Base-by-base conservation (phyloP, 2,113 vertebrate species). In the Sylvietta virens region DNA sequence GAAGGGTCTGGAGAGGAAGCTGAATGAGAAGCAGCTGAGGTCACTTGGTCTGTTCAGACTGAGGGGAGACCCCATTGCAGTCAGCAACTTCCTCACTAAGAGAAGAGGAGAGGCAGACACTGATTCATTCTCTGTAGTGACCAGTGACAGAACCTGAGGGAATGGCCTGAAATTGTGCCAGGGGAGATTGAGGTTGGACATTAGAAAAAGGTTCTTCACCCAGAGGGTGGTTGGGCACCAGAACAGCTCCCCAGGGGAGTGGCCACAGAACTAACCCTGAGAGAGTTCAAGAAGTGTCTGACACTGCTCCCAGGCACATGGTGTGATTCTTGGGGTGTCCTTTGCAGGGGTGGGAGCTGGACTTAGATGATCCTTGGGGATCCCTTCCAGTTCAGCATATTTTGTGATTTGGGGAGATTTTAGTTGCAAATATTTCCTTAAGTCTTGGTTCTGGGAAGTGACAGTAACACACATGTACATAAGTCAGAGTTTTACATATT, bases 61-160 rank as follows among this genome's bases (percentile, higher is more conserved):
- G 30, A 74, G 1, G 10, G 12, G 4, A 47, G 50, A 19, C 8
- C 24, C 7, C 3, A 40, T 0, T 8, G 8, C 19, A 30, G 5
- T 11, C n/a, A 57, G 2, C 50, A 57, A 9, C 3, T 21, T 42
- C 19, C 16, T 48, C 1, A 1, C 0, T 1, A 45, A 2, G 18
- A 1, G 18, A 28, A 40, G 12, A 56, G 18, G 11, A 56, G 15
- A 2, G 11, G 3, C 40, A 73, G 12, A 0, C 35, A 35, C 19
- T 48, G 12, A 30, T 30, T 13, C 23, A 22, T 45, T 33, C n/a
- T 56, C 24, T 65, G 6, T 30, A 8, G 8, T 57, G 19, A 13
- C 2, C 50, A 65, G 50, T 10, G 13, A 74, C 22, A 57, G 20
- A 3, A 40, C 13, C 24, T 0, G 0, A 26, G 20, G 42, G 10